Percentiles rank a stretch among this genome's conserved stretches.
phyloP scores from a whole-genome alignment of 2,888 invertebrate genomes.

The Hirudinaria manillensis region DNA sequence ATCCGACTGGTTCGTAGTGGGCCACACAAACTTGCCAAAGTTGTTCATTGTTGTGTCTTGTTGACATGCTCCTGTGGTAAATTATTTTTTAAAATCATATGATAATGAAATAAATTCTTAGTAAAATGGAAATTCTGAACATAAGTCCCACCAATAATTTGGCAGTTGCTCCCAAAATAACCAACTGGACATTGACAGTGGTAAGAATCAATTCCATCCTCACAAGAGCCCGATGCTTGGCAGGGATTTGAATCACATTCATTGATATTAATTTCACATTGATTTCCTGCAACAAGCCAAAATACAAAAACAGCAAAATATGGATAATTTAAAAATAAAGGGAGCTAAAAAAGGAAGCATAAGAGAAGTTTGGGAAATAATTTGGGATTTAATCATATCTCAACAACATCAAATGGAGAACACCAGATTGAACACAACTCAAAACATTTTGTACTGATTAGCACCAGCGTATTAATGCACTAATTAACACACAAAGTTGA shows the following conservation, averaged over 20 bases:
- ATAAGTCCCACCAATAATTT: not conserved
- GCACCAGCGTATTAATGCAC: no score
- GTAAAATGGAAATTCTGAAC: not conserved
- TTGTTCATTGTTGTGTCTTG: not conserved
- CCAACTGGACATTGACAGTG: slow-evolving; percentile 19
- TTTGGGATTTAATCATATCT: not conserved
- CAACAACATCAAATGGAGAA: no score
- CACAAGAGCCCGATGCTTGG: not conserved
- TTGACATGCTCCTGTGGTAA: not conserved
- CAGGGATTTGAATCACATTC: slow-evolving; percentile 20
- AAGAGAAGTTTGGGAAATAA: not conserved
- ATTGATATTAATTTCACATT: slow-evolving; percentile 10
- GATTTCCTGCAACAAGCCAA: slow-evolving; percentile 3
- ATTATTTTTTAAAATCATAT: not conserved
- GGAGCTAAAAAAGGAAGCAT: not conserved
- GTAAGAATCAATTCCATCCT: slow-evolving; percentile 1
- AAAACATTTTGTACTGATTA: no score
- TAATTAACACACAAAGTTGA: no score
- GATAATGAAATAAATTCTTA: not conserved
- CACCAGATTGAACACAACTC: no score
- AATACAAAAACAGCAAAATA: not conserved
- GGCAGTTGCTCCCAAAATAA: not conserved
- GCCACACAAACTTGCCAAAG: slow-evolving; percentile 20
- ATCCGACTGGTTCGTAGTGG: slow-evolving; percentile 18
- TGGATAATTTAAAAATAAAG: not conserved